Conservation (phyloP, 2,113 vertebrate genomes). For the Malurus alboscapulatus region DNA sequence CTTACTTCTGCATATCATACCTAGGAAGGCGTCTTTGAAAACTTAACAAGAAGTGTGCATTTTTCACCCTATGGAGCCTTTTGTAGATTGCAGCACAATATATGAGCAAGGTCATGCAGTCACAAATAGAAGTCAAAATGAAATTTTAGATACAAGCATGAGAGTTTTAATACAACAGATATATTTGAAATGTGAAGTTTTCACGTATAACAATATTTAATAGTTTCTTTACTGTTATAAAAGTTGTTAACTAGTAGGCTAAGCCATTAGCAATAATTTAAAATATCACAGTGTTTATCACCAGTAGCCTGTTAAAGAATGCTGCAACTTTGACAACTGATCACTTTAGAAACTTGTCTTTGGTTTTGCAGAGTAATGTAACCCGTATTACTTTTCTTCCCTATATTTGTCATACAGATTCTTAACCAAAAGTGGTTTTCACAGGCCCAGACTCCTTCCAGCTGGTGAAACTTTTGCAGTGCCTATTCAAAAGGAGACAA, state of each 20-base stretch:
- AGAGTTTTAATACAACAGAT: not conserved
- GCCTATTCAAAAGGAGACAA: not conserved
- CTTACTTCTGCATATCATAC: not conserved
- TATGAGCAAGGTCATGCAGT: not conserved
- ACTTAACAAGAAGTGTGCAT: not conserved
- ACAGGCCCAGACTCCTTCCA: not conserved
- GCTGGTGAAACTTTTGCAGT: not conserved
- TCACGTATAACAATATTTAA: not conserved
- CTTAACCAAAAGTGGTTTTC: not conserved
- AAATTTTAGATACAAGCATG: not conserved
- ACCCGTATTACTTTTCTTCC: not conserved
- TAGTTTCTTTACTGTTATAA: not conserved
- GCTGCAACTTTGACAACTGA: not conserved
- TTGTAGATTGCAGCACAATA: not conserved
- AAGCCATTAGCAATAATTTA: not conserved
- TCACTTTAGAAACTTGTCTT: not conserved
- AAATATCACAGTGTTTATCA: not conserved
- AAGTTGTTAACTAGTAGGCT: not conserved
- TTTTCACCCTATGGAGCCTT: not conserved
- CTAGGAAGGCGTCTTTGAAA: not conserved
- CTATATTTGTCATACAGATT: not conserved
- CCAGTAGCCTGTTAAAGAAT: not conserved
- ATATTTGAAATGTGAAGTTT: not conserved
- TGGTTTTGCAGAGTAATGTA: not conserved
- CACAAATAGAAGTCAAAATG: not conserved